These are phyloP conservation scores for Tenualosa thibaudeaui DNA, from an alignment of 2,797 vertebrate species.

Conservation along the genomic window DNA sequence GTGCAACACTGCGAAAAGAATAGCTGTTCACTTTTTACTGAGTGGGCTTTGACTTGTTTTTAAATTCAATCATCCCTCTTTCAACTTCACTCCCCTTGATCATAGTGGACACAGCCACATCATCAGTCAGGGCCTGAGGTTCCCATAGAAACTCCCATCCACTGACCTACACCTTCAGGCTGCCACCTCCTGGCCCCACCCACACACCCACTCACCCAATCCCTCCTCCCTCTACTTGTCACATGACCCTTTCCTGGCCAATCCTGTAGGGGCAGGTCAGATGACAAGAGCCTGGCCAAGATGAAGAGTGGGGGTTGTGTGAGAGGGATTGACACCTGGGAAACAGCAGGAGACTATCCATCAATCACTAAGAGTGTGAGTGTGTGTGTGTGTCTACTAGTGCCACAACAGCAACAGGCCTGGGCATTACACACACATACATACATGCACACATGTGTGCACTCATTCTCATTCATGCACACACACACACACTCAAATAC, in stretches of 20 bases:
- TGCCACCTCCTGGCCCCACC: slow-evolving; percentile 29
- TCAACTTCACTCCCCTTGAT: slow-evolving; percentile 55
- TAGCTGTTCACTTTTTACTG: not conserved
- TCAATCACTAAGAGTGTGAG: slow-evolving; percentile 38
- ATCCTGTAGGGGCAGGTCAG: slow-evolving; percentile 46
- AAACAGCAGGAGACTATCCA: slow-evolving; percentile 60
- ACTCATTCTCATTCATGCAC: not conserved
- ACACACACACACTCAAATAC: slow-evolving; percentile 22
- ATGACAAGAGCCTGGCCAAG: slow-evolving; percentile 54
- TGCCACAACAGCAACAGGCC: slow-evolving; percentile 28
- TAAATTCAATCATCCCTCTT: not conserved
- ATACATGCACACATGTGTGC: slow-evolving; percentile 20
- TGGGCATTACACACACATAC: slow-evolving; percentile 25
- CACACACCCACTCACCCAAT: not conserved
- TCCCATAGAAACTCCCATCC: slow-evolving; percentile 48
- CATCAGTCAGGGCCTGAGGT: slow-evolving; percentile 48
- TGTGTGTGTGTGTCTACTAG: slow-evolving; percentile 31
- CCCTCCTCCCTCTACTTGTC: slow-evolving; percentile 3
- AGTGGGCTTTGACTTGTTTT: not conserved
- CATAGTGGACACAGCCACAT: slow-evolving; percentile 60
- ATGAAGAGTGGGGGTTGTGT: slow-evolving; percentile 29
- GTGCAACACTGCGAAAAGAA: not conserved
- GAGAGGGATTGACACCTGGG: slow-evolving; percentile 61
- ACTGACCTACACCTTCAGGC: slow-evolving; percentile 30
- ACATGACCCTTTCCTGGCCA: slow-evolving; percentile 42